phyloP scores from a whole-genome alignment of 1,140 invertebrate species.

The Oreohelix idahoensis region DNA sequence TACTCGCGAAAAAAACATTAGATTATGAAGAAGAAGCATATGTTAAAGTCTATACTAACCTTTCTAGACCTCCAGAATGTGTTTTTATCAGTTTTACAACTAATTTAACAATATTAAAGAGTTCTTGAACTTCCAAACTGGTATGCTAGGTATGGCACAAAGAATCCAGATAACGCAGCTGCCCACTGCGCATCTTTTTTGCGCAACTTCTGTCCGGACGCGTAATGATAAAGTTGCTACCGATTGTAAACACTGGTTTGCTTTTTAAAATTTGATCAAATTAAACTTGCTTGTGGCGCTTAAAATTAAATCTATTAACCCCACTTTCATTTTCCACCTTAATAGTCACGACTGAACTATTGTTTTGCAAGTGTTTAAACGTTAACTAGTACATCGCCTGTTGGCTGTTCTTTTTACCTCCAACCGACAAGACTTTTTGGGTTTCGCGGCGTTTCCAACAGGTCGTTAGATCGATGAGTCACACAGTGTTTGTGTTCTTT shows the following conservation, averaged over 20 bases:
- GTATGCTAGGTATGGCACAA: slow-evolving; percentile 95
- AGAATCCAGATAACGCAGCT: slow-evolving; percentile 93
- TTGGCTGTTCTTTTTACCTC: too few relatives aligned
- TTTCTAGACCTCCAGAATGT: slow-evolving; percentile 41
- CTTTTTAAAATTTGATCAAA: neutral
- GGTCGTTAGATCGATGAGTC: too few relatives aligned
- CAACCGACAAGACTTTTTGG: too few relatives aligned
- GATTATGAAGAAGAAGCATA: slow-evolving; percentile 77
- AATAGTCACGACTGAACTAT: too few relatives aligned
- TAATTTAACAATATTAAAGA: slow-evolving; percentile 47
- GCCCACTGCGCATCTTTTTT: slow-evolving; percentile 84
- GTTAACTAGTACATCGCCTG: too few relatives aligned
- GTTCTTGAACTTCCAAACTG: slow-evolving; percentile 81
- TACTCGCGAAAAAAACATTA: slow-evolving; percentile 49
- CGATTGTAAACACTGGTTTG: neutral
- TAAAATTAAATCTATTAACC: too few relatives aligned
- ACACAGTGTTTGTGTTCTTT: too few relatives aligned
- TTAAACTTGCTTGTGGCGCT: too few relatives aligned
- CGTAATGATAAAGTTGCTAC: slow-evolving; percentile 19
- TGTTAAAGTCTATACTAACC: slow-evolving; percentile 42
- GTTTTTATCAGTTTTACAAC: slow-evolving; percentile 40
- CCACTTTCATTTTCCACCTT: too few relatives aligned
- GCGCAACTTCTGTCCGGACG: slow-evolving; percentile 78
- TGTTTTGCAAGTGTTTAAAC: too few relatives aligned
- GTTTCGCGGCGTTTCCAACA: too few relatives aligned